Evolutionary conservation across 2,888 invertebrate species (phyloP).

Genomic region (Dryococelus australis): DNA sequence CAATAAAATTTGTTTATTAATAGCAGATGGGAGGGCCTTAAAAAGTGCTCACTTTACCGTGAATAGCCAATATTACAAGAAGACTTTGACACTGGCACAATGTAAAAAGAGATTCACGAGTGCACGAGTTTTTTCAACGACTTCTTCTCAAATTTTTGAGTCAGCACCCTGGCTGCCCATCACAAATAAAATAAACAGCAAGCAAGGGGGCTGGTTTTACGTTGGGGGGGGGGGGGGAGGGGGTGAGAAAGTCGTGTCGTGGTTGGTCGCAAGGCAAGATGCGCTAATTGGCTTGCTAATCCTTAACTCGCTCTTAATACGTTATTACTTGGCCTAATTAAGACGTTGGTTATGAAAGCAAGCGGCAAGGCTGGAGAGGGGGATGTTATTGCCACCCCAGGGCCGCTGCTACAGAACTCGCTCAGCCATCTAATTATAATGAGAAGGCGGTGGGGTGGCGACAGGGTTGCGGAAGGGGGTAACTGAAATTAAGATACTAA

Average conservation of each 20-base stretch:
- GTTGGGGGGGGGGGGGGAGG: too few relatives aligned
- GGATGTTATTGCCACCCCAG: conserved; percentile 5
- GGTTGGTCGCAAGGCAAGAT: not conserved
- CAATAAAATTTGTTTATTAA: too few relatives aligned
- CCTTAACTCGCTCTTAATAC: conserved; percentile 40
- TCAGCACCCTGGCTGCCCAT: not conserved
- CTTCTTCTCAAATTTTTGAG: not conserved
- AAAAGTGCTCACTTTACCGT: too few relatives aligned
- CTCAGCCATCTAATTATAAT: conserved; percentile 36
- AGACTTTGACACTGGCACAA: too few relatives aligned
- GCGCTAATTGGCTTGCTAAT: conserved; percentile 44
- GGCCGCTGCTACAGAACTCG: not conserved
- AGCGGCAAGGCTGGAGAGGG: conserved; percentile 32
- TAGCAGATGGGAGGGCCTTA: too few relatives aligned
- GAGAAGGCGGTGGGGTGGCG: not conserved
- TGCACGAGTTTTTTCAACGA: too few relatives aligned
- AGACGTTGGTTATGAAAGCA: conserved; percentile 44
- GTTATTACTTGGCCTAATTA: conserved; percentile 45
- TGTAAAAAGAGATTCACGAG: too few relatives aligned
- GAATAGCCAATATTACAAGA: too few relatives aligned
- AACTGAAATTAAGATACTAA: conserved; percentile 28
- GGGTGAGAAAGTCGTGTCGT: not conserved
- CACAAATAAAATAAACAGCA: not conserved
- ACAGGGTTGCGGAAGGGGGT: not conserved
- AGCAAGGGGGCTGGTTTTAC: too few relatives aligned